Conservation (phyloP, 2,797 vertebrate genomes). For the Pangasius krempfi region DNA sequence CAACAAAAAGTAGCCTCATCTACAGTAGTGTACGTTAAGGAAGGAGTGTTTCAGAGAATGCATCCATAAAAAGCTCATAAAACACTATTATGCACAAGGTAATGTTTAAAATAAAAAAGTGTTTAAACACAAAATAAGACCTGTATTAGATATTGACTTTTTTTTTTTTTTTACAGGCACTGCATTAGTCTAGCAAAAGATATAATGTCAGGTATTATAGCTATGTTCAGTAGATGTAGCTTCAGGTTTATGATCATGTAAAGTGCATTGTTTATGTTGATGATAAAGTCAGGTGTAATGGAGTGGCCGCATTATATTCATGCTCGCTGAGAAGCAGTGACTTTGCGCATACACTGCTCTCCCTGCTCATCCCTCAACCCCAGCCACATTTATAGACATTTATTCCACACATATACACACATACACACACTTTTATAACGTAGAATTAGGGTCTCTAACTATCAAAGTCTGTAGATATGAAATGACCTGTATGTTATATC, state of each 20-base stretch:
- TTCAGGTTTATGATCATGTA: neutral
- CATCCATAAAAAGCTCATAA: neutral
- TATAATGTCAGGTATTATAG: too few relatives aligned
- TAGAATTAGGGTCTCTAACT: neutral
- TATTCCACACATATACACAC: neutral
- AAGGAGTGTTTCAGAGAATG: neutral
- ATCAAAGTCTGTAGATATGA: neutral
- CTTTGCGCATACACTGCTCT: conserved; percentile 30
- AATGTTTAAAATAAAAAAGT: neutral
- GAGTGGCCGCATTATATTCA: conserved; percentile 9
- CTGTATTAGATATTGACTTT: neutral
- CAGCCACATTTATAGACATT: neutral
- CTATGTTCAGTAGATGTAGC: neutral
- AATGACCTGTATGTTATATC: neutral
- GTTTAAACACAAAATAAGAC: neutral
- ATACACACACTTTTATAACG: neutral
- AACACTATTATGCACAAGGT: neutral
- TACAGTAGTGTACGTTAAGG: conserved; percentile 29
- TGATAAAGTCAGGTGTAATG: neutral
- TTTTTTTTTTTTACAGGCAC: neutral
- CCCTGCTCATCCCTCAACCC: neutral
- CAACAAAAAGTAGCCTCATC: conserved; percentile 46
- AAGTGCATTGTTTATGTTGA: neutral
- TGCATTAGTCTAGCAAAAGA: neutral
- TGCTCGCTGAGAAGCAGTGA: neutral